phyloP scores from a whole-genome alignment of 2,888 invertebrate species.

The Tetheella fluctuosa region DNA sequence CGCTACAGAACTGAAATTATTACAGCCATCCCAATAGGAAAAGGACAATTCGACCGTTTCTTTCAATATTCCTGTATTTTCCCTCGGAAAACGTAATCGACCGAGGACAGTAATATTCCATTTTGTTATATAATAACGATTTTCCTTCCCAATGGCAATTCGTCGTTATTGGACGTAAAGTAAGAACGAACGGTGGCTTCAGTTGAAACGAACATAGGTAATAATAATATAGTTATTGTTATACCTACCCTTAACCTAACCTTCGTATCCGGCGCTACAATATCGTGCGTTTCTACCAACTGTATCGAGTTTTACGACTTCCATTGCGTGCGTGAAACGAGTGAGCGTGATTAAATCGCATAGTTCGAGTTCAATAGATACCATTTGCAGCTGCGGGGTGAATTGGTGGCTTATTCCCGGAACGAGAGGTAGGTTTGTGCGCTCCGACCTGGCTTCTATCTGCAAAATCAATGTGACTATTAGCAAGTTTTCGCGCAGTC shows the following conservation, averaged over 20 bases:
- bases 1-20: slow-evolving; percentile 57
- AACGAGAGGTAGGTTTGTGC: slow-evolving; percentile 72
- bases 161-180: slow-evolving; percentile 75
- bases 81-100: slow-evolving; percentile 63
- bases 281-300: slow-evolving; percentile 32
- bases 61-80: slow-evolving; percentile 65
- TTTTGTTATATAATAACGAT: slow-evolving; percentile 70
- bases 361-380: slow-evolving; percentile 46
- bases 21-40: slow-evolving; percentile 59
- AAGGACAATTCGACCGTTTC: slow-evolving; percentile 63
- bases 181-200: slow-evolving; percentile 63
- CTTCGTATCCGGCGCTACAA: slow-evolving; percentile 38
- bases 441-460: slow-evolving; percentile 82
- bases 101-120: slow-evolving; percentile 64
- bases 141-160: slow-evolving; percentile 71
- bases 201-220: slow-evolving; percentile 70
- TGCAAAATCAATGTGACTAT: slow-evolving; percentile 84
- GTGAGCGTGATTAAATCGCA: slow-evolving; percentile 30
- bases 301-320: slow-evolving; percentile 40
- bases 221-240: slow-evolving; percentile 77
- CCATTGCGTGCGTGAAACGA: slow-evolving; percentile 51
- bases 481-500: slow-evolving; percentile 84
- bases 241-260: slow-evolving; percentile 66
- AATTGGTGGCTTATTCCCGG: slow-evolving; percentile 46
- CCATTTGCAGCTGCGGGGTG: slow-evolving; percentile 39